Evolutionary conservation across 2,113 vertebrate species (phyloP).

Genomic region (Halcyon senegalensis): DNA sequence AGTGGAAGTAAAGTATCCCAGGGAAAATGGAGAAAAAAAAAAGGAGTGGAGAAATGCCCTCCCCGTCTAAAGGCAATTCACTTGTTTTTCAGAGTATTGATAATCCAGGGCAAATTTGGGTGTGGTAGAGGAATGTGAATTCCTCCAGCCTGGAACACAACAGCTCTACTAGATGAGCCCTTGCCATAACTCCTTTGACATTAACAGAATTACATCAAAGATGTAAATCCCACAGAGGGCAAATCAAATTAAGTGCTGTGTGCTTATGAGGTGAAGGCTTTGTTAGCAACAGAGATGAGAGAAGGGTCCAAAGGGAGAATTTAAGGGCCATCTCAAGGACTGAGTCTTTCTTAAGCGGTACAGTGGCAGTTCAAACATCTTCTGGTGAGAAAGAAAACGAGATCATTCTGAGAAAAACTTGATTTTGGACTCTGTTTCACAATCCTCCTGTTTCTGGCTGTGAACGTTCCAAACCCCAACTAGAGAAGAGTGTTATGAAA

Average conservation of each 20-base stretch:
- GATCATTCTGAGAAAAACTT: background rate
- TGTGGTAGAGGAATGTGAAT: background rate
- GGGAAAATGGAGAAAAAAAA: background rate
- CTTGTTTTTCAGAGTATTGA: constrained; percentile 30
- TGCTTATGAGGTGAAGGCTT: background rate
- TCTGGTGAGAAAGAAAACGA: background rate
- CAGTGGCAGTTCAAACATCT: background rate
- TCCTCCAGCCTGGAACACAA: constrained; percentile 3
- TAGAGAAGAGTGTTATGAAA: background rate
- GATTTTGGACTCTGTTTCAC: background rate
- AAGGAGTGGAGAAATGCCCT: background rate
- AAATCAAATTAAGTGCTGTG: background rate
- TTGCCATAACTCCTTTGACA: background rate
- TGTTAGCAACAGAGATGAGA: background rate
- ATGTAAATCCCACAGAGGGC: background rate
- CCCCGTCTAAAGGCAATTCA: background rate
- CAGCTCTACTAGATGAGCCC: background rate
- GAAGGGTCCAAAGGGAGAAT: background rate
- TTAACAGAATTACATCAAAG: constrained; percentile 20
- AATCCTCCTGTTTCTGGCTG: background rate
- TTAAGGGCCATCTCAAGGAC: background rate
- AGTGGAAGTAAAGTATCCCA: background rate
- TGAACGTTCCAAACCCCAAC: background rate
- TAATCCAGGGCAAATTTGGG: constrained; percentile 4
- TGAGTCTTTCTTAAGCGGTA: background rate